Percentiles rank a stretch among this genome's conserved stretches.
These are phyloP conservation scores for Heterodera schachtii DNA, from an alignment of 1,140 invertebrate genomes.

Conservation along the genomic window DNA sequence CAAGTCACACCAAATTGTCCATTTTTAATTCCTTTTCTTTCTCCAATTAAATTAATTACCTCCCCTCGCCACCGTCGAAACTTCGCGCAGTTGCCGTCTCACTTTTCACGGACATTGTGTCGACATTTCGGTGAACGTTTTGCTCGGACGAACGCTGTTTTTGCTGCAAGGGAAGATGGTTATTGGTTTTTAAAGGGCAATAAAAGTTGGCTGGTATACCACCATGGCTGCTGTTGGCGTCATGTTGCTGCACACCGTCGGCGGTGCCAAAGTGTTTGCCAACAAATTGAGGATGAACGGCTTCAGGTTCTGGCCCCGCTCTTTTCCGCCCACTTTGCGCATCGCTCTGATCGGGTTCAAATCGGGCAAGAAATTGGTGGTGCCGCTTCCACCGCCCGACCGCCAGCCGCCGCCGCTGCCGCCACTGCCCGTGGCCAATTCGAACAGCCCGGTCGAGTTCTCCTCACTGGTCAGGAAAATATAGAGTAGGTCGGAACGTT, in stretches of 20 bases:
- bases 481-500: constrained; percentile 51
- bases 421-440: background rate
- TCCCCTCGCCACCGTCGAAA: background rate
- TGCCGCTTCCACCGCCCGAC: background rate
- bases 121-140: background rate
- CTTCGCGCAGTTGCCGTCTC: background rate
- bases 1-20: too few species aligned
- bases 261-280: constrained; percentile 40
- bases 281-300: constrained; percentile 48
- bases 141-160: background rate
- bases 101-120: background rate
- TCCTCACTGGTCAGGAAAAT: constrained; percentile 46
- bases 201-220: background rate
- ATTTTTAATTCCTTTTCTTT: too few species aligned
- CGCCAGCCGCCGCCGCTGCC: background rate
- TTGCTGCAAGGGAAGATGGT: background rate
- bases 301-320: constrained; percentile 47
- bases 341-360: constrained; percentile 46
- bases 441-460: constrained; percentile 28
- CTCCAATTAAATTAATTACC: background rate
- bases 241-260: background rate
- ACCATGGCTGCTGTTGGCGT: background rate
- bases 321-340: constrained; percentile 39
- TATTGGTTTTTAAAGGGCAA: background rate
- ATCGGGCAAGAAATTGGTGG: constrained; percentile 19